Base-by-base conservation (phyloP, 2,797 vertebrate species). In the Coendou prehensilis region DNA sequence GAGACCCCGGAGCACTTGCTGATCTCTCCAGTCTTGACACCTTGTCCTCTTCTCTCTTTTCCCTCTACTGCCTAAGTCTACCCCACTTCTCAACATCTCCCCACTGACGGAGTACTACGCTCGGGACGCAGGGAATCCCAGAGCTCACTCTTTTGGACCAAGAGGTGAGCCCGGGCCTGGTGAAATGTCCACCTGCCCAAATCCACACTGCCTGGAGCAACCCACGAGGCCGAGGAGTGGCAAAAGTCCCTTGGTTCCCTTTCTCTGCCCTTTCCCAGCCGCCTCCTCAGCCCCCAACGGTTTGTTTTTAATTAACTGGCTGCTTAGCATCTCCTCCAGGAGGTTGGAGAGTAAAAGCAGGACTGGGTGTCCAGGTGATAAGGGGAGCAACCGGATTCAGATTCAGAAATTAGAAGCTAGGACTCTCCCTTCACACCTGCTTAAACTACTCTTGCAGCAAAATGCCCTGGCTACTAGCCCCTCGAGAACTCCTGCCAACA, bases 391-490 rank as follows among this genome's bases (percentile, higher is more conserved):
- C 3, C 5, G 69, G 52, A 20, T 61, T 84, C 75, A 86, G 47
- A 89, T 50, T 81, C 54, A 28, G 63, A n/a, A 93, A 76, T 61
- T 30, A 63, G 47, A 69, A 50, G 57, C 47, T 37, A 37, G 89
- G n/a, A 84, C 14, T 82, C 56, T 79, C 73, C 41, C 6, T 37
- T 78, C 81, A 91, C 61, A 63, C 71, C 37, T 94, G 41, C 79
- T 95, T 84, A 81, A 95, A 73, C 54, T 56, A 88, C 15, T 52
- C 80, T 92, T 67, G 47, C n/a, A 75, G 45, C 73, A 86, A 86
- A 89, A 73, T 5, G 57, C 37, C 73, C 33, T 73, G 57, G 86
- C 57, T 41, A 33, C 86, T 75, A 52, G 47, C n/a, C 64, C 22
- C 7, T 33, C 18, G 45, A 86, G 88, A 91, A 94, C 13, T 75